Evolutionary conservation across 2,113 vertebrate species (phyloP).

Genomic region (Tonatia bakeri): DNA sequence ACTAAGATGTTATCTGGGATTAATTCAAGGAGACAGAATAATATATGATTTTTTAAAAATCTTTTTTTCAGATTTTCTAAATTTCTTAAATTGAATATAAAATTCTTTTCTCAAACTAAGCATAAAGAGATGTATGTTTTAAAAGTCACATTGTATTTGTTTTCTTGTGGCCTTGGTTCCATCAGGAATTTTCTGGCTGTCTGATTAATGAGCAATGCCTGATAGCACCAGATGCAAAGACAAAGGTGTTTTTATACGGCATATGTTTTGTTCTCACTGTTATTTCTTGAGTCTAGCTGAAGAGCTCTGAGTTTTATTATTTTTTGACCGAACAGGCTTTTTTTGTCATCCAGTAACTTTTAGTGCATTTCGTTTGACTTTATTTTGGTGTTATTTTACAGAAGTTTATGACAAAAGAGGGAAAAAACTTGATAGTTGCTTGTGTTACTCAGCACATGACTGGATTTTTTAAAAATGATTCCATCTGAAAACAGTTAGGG

Average conservation of each 20-base stretch:
- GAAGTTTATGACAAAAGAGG: neutral
- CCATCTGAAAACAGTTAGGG: neutral
- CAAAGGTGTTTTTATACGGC: neutral
- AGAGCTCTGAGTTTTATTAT: neutral
- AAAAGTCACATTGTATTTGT: neutral
- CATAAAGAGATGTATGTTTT: neutral
- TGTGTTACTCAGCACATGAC: neutral
- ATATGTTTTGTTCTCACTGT: neutral
- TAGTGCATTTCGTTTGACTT: neutral
- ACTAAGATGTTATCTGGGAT: neutral
- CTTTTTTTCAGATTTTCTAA: neutral
- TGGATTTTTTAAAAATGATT: neutral
- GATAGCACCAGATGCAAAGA: neutral
- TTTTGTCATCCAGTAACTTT: neutral
- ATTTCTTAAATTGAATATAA: neutral
- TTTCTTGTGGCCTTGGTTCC: neutral
- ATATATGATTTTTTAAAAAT: neutral
- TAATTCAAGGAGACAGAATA: neutral
- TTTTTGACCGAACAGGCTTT: neutral
- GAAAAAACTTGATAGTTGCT: neutral
- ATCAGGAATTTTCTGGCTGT: fast-evolving
- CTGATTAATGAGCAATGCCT: too few species aligned
- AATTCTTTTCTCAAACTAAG: neutral
- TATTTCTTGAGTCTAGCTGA: neutral
- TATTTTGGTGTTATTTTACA: neutral